These are phyloP conservation scores for Enteromius radiatus DNA, from an alignment of 2,797 vertebrate genomes.

Conservation along the genomic window DNA sequence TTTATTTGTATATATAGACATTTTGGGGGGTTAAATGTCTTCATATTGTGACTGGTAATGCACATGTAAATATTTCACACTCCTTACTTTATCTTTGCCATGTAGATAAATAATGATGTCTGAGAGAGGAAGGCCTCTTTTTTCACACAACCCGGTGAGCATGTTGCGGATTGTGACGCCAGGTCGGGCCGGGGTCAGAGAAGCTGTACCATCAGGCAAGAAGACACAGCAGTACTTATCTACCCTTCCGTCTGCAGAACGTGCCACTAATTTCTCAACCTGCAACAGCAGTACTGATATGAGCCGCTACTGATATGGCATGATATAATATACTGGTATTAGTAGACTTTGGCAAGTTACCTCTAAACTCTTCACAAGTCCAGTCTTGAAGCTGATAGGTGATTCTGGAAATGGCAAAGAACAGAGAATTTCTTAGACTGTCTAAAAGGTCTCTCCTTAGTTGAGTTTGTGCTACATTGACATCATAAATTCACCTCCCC, in stretches of 20 bases:
- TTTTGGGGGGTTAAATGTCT: background rate
- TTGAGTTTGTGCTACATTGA: background rate
- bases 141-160: constrained; percentile 83
- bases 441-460: background rate
- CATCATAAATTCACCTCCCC: constrained; percentile 75
- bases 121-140: constrained; percentile 80
- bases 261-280: constrained; percentile 62
- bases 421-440: background rate
- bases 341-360: constrained; percentile 20
- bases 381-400: constrained; percentile 44
- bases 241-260: constrained; percentile 69
- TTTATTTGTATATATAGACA: too few relatives aligned
- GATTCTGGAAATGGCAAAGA: constrained; percentile 41
- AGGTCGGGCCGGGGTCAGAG: constrained; percentile 75
- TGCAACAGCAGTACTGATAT: constrained; percentile 27
- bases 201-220: constrained; percentile 84
- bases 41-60: background rate
- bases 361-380: constrained; percentile 48
- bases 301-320: background rate
- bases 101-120: constrained; percentile 84
- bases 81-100: constrained; percentile 82
- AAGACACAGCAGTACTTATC: constrained; percentile 88
- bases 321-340: background rate
- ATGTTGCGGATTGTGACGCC: constrained; percentile 80
- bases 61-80: background rate